Percentiles rank a stretch among this genome's conserved stretches.
These are phyloP conservation scores for Calidris pygmaea DNA, from an alignment of 2,113 vertebrate species.

Conservation along the genomic window DNA sequence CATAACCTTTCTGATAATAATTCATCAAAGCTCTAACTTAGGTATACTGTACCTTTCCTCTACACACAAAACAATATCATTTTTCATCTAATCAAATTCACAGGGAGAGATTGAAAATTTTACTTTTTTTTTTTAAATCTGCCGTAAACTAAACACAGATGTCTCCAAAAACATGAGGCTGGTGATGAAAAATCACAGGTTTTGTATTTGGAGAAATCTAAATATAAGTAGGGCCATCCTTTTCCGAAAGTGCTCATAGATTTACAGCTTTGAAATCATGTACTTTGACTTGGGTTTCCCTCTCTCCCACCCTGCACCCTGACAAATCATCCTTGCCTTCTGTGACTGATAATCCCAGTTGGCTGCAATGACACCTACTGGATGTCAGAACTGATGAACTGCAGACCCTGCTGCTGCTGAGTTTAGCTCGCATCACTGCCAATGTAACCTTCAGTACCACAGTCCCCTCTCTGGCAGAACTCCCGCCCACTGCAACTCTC, in stretches of 20 bases:
- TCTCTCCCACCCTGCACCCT: not conserved
- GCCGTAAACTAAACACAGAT: conserved; percentile 32
- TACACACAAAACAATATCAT: not conserved
- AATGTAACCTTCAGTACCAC: not conserved
- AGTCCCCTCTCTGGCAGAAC: not conserved
- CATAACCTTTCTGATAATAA: conserved; percentile 32
- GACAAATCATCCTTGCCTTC: conserved; percentile 21
- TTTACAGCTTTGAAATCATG: not conserved
- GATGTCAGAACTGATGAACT: not conserved
- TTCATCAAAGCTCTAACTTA: not conserved
- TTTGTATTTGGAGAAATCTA: not conserved
- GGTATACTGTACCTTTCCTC: not conserved
- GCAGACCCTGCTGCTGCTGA: not conserved
- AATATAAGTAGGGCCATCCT: not conserved
- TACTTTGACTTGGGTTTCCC: not conserved
- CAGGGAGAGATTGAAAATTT: not conserved
- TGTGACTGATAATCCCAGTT: not conserved
- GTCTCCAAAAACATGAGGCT: conserved; percentile 10
- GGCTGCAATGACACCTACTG: conserved; percentile 17
- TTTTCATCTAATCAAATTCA: conserved; percentile 47
- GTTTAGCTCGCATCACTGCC: not conserved
- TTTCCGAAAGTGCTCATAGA: not conserved
- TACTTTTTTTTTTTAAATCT: conserved; percentile 45
- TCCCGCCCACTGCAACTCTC: not conserved
- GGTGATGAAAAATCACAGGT: not conserved